A percentile compares a stretch with the other conserved stretches of the same genome.
Evolutionary conservation across 2,113 vertebrate genomes (phyloP).

Genomic region (Gavialis gangeticus): DNA sequence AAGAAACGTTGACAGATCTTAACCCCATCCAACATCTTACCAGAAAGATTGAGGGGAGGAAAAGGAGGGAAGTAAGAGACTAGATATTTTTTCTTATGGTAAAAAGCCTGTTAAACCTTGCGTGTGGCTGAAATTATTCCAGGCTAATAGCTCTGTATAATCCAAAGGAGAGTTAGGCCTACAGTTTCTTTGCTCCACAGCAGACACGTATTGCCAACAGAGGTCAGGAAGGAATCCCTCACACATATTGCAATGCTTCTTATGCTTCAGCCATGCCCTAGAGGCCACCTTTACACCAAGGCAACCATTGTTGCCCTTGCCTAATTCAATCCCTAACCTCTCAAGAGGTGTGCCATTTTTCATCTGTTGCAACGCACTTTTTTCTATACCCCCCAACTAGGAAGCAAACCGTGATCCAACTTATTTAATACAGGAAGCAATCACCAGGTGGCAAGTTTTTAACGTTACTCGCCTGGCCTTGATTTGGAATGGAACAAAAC

Average conservation of each 20-base stretch:
- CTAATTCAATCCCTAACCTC: background rate
- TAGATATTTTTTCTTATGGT: background rate
- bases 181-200: no score
- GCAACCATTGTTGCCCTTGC: background rate
- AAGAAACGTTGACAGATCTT: background rate
- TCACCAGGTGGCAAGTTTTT: background rate
- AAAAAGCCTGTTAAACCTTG: background rate
- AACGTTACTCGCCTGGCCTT: background rate
- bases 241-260: background rate
- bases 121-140: background rate
- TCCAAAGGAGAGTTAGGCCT: background rate
- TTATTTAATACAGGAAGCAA: background rate
- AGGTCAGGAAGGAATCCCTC: background rate
- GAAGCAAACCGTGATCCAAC: background rate
- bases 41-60: background rate
- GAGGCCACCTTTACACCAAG: background rate
- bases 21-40: background rate
- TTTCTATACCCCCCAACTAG: background rate
- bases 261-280: background rate
- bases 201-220: background rate
- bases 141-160: background rate
- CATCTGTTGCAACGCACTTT: background rate
- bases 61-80: background rate
- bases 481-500: background rate
- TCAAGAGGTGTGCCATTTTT: background rate